Evolutionary conservation across 2,888 invertebrate species (phyloP), one percentile per base, ranked within the genome.

Genomic region (Agonopterix arenella): DNA sequence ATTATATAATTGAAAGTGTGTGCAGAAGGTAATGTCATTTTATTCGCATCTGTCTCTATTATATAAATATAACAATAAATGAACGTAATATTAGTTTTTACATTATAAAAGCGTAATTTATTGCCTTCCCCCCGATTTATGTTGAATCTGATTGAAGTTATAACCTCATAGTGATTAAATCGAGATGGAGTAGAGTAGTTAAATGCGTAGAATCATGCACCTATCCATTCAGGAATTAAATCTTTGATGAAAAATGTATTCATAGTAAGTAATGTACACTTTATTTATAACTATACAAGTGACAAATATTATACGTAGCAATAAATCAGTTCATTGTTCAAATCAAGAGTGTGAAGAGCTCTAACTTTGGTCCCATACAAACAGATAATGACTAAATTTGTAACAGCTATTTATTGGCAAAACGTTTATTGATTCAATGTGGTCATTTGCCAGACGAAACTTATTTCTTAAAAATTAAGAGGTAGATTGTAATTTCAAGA

Each of bases 101-200:
- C 75, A 79, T 81, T 66, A 84, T 85, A 85, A 84, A 92, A 92
- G 92, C 92, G 92, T 92, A 92, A 90, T 91, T 90, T 90, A 91
- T 92, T 92, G 92, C 92, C 91, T 92, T 92, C 91, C 92, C 28
- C 92, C 92, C 90, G 86, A 83, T 85, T 86, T 68, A 76, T 70
- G 63, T 73, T 67, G 66, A 69, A 70, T 69, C 66, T 67, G 71
- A 64, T 68, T 62, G 62, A 57, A 53, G 48, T 59, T 50, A 18
- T 47, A n/a, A 40, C n/a, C 28, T 28, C 28, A 28, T 28, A 28
- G 7, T 7, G 5, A 28, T 28, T 28, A 28, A 13, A 28, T 28
- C 28, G 28, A 28, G 28, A 28, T 28, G 28, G 28, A 28, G 9
- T 40, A 53, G 49, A 40, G 45, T 13, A 53, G 49, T 38, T 46